These are phyloP conservation scores for Labeo rohita DNA, from an alignment of 2,113 vertebrate genomes.

Conservation along the genomic window DNA sequence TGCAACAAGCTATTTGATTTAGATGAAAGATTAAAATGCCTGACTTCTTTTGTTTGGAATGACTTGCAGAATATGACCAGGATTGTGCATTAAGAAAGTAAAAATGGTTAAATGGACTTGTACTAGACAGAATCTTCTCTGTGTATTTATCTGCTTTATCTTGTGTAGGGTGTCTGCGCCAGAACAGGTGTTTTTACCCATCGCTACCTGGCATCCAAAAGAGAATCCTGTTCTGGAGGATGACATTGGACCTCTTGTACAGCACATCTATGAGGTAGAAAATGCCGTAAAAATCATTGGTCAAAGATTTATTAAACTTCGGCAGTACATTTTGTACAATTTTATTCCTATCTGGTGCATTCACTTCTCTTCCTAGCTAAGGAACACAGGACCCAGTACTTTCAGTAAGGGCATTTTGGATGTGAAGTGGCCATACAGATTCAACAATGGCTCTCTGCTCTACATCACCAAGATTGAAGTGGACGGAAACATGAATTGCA, in stretches of 20 bases:
- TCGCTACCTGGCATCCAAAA: constrained; percentile 89
- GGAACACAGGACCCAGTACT: constrained; percentile 92
- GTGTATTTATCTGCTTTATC: constrained; percentile 26
- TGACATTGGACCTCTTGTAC: constrained; percentile 91
- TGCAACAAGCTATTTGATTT: background rate
- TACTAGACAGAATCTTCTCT: background rate
- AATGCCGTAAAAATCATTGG: background rate
- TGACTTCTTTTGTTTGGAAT: background rate
- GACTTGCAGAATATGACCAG: background rate
- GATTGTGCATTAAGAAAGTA: background rate
- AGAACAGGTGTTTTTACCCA: constrained; percentile 90
- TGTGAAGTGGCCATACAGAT: constrained; percentile 87
- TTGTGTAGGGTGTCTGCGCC: constrained; percentile 87
- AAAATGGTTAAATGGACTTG: background rate
- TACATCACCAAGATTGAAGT: constrained; percentile 87
- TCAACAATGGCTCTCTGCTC: constrained; percentile 83
- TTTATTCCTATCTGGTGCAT: background rate
- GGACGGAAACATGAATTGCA: constrained; percentile 96
- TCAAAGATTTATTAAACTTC: background rate
- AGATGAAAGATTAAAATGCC: background rate
- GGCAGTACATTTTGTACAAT: background rate
- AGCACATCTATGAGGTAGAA: constrained; percentile 91
- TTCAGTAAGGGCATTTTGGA: constrained; percentile 92
- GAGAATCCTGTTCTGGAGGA: constrained; percentile 83
- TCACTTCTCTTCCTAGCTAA: constrained; percentile 74